Conservation (phyloP, 2,797 vertebrate species). For the Spinus pinus region DNA sequence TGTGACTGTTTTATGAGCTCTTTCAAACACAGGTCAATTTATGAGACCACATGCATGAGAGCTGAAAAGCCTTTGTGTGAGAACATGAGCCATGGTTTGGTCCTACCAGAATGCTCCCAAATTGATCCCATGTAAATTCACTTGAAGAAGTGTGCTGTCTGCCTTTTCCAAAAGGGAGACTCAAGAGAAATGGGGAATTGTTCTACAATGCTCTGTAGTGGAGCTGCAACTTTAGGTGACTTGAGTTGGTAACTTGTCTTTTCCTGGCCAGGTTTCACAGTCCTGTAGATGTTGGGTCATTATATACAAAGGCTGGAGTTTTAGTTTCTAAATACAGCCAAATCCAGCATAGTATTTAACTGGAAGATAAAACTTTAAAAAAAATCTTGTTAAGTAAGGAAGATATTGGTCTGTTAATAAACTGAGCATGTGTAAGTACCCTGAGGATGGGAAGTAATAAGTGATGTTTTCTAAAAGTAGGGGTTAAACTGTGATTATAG, state of each 20-base stretch:
- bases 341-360: background rate
- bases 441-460: background rate
- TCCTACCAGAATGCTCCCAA: background rate
- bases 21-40: background rate
- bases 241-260: background rate
- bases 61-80: background rate
- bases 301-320: background rate
- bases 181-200: background rate
- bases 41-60: background rate
- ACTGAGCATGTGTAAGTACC: background rate
- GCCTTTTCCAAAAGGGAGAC: background rate
- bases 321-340: background rate
- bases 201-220: background rate
- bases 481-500: background rate
- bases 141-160: background rate
- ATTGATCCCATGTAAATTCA: background rate
- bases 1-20: background rate
- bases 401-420: background rate
- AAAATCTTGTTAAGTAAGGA: background rate
- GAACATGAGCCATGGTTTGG: background rate
- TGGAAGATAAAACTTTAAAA: background rate
- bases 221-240: background rate
- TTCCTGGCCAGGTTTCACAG: background rate
- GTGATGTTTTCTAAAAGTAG: background rate
- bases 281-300: background rate